Percentiles rank a stretch among this genome's conserved stretches.
Evolutionary conservation across 2,888 invertebrate species (phyloP).

Genomic region (Amiota communis): DNA sequence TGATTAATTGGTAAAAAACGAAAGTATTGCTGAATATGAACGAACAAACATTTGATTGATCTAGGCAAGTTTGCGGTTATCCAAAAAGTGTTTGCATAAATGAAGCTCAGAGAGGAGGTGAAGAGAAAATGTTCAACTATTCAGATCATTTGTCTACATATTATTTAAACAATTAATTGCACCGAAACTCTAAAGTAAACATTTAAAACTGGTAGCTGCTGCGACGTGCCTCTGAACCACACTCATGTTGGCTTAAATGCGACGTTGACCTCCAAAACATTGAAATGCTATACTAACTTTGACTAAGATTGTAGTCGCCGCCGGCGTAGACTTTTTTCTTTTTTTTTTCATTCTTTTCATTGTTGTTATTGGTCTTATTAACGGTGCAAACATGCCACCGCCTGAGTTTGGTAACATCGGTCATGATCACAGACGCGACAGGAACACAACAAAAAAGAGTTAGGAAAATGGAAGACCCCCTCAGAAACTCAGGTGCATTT

Average conservation of each 20-base stretch:
- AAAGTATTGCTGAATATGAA: background rate
- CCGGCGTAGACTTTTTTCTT: conserved; percentile 4
- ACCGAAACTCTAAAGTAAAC: conserved; percentile 18
- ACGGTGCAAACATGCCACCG: conserved; percentile 68
- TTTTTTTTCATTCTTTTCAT: conserved; percentile 1
- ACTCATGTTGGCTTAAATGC: background rate
- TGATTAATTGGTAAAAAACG: background rate
- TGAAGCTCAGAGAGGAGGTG: background rate
- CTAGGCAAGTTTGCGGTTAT: conserved; percentile 4
- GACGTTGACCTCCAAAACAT: background rate
- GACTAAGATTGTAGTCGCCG: conserved; percentile 7
- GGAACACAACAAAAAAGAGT: conserved; percentile 13
- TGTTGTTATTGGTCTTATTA: conserved; percentile 60
- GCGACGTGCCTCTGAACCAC: background rate
- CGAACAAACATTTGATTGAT: background rate
- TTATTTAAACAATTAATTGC: conserved; percentile 29
- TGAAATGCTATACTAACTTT: background rate
- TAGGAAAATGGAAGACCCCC: background rate
- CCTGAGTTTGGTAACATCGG: conserved; percentile 54
- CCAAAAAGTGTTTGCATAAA: conserved; percentile 1
- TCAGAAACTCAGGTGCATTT: conserved; percentile 36
- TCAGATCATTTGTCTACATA: background rate
- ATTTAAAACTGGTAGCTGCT: conserved; percentile 27
- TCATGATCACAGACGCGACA: conserved; percentile 54
- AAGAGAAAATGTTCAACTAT: background rate